phyloP scores from a whole-genome alignment of 1,140 invertebrate species.

The Triops longicaudatus region DNA sequence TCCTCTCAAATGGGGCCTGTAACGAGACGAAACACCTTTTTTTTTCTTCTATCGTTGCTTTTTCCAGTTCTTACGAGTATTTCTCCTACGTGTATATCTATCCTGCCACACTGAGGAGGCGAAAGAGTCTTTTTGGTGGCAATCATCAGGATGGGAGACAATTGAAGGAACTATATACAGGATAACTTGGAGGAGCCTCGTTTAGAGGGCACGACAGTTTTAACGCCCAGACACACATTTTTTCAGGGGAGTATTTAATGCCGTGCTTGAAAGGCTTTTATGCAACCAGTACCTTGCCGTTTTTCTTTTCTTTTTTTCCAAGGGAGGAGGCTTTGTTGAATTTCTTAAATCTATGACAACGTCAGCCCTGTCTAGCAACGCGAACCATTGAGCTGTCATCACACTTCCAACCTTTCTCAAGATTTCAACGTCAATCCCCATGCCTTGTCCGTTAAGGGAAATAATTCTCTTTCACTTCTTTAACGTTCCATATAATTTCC shows the following conservation, averaged over 20 bases:
- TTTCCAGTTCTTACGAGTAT: background rate
- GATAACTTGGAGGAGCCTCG: background rate
- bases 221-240: background rate
- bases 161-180: background rate
- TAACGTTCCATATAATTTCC: background rate
- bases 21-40: constrained; percentile 16
- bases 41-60: too few species aligned
- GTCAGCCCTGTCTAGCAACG: constrained; percentile 5
- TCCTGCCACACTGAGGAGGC: background rate
- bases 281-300: background rate
- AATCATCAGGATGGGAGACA: background rate
- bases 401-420: background rate
- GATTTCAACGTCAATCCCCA: background rate
- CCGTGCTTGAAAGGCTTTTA: background rate
- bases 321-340: background rate
- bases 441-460: background rate
- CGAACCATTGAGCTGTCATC: constrained; percentile 14
- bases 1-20: constrained; percentile 22
- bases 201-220: background rate
- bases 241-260: background rate
- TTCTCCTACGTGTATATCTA: background rate
- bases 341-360: constrained; percentile 9
- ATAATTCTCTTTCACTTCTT: background rate
- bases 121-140: background rate
- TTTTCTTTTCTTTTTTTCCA: background rate